Evolutionary conservation across 2,797 vertebrate species (phyloP).

Genomic region (Helicolenus hilgendorfi): DNA sequence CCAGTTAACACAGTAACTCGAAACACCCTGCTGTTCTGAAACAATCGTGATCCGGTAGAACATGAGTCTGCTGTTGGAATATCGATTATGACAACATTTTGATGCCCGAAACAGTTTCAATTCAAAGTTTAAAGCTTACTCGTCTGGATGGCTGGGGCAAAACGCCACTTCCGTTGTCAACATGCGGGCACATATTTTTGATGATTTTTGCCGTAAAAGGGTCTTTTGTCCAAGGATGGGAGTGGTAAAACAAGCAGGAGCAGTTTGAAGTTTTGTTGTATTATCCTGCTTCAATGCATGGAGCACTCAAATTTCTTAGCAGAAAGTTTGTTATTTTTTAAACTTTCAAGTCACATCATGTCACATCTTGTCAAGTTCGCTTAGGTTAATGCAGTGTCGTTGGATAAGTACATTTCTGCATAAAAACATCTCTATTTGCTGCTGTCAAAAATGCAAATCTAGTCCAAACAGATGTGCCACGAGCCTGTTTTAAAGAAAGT

Average conservation of each 20-base stretch:
- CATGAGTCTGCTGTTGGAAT: no score
- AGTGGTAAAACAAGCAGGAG: not conserved
- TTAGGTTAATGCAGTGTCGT: not conserved
- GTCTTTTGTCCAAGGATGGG: not conserved
- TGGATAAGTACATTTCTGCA: not conserved
- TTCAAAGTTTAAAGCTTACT: no score
- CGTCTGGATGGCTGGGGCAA: no score
- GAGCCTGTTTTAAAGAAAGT: not conserved
- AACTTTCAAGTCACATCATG: not conserved
- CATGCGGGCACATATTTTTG: no score
- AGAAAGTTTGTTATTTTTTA: not conserved
- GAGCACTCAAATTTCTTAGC: not conserved
- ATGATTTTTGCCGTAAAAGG: rapidly evolving
- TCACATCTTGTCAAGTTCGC: not conserved
- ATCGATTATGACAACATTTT: no score
- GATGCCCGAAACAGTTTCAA: no score
- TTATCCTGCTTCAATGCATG: not conserved
- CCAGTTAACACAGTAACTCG: no score
- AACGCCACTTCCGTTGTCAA: no score
- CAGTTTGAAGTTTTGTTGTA: not conserved
- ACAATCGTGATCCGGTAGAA: no score
- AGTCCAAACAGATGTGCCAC: not conserved
- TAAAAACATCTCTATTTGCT: not conserved
- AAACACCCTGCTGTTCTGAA: no score
- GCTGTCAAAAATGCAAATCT: not conserved